A percentile compares a stretch with the other conserved stretches of the same genome.
phyloP scores from a whole-genome alignment of 2,888 invertebrate genomes.

The Amorpha juglandis region DNA sequence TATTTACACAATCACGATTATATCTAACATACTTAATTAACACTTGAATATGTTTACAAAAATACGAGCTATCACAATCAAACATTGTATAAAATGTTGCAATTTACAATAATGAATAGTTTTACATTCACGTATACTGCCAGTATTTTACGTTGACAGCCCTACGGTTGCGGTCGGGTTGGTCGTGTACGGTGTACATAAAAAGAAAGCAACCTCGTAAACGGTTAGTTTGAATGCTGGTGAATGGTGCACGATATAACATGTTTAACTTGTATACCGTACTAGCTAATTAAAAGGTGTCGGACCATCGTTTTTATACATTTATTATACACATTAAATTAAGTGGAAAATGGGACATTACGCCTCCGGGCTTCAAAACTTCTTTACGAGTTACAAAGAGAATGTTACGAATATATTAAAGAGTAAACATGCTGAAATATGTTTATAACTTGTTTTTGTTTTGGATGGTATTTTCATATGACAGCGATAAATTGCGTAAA shows the following conservation, averaged over 20 bases:
- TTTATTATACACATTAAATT: constrained; percentile 19
- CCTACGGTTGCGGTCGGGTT: neutral
- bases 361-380: constrained; percentile 12
- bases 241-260: constrained; percentile 37
- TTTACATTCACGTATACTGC: no score
- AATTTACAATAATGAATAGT: no score
- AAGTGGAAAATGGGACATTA: constrained; percentile 23
- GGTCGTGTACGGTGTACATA: neutral
- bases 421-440: constrained; percentile 14
- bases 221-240: constrained; percentile 35
- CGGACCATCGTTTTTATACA: constrained; percentile 2
- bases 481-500: constrained; percentile 1
- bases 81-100: no score
- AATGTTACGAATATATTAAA: constrained; percentile 14
- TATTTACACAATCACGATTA: neutral
- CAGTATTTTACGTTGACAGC: neutral
- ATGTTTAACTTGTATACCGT: constrained; percentile 17
- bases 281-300: constrained; percentile 30
- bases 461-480: constrained; percentile 6
- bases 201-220: constrained; percentile 19
- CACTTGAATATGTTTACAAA: no score
- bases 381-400: constrained; percentile 15
- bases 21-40: no score
- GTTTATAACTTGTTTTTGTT: constrained; percentile 20
- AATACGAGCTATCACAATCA: neutral